These are phyloP conservation scores for Thaleichthys pacificus DNA, from an alignment of 2,797 vertebrate genomes.

Conservation along the genomic window DNA sequence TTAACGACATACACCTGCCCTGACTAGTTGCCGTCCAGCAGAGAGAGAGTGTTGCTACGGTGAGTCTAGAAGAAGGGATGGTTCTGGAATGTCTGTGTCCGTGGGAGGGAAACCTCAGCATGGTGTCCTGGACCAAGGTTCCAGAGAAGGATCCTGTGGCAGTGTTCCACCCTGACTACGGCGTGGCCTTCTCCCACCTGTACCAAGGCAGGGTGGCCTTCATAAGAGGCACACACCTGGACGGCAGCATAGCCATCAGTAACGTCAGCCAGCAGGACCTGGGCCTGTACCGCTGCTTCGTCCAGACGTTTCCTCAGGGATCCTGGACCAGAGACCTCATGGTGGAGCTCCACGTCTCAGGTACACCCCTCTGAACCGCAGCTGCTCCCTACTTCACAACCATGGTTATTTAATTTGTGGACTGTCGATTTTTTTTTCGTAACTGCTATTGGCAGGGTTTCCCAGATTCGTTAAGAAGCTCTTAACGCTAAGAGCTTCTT, in stretches of 20 bases:
- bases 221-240: slow-evolving; percentile 56
- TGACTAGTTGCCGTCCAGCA: slow-evolving; percentile 60
- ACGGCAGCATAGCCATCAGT: slow-evolving; percentile 75
- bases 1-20: too few relatives aligned
- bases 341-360: slow-evolving; percentile 77
- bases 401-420: too few relatives aligned
- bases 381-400: too few relatives aligned
- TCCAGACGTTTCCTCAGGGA: slow-evolving; percentile 76
- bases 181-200: slow-evolving; percentile 38
- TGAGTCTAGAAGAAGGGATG: slow-evolving; percentile 77
- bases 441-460: too few relatives aligned
- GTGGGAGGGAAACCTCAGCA: slow-evolving; percentile 66
- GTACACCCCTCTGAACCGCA: slow-evolving; percentile 56
- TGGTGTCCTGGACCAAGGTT: slow-evolving; percentile 81
- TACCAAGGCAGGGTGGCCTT: slow-evolving; percentile 75
- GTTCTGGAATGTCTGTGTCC: slow-evolving; percentile 78
- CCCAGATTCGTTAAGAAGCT: too few relatives aligned
- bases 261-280: slow-evolving; percentile 76
- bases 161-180: slow-evolving; percentile 68
- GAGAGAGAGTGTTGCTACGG: slow-evolving; percentile 53
- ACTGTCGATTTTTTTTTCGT: too few relatives aligned
- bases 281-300: slow-evolving; percentile 76
- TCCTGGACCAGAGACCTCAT: slow-evolving; percentile 72
- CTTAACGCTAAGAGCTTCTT: too few relatives aligned
- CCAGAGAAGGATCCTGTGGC: slow-evolving; percentile 61